Percentiles rank a stretch among this genome's conserved stretches.
Conservation (phyloP, 2,797 vertebrate genomes). For the Protonibea diacanthus region DNA sequence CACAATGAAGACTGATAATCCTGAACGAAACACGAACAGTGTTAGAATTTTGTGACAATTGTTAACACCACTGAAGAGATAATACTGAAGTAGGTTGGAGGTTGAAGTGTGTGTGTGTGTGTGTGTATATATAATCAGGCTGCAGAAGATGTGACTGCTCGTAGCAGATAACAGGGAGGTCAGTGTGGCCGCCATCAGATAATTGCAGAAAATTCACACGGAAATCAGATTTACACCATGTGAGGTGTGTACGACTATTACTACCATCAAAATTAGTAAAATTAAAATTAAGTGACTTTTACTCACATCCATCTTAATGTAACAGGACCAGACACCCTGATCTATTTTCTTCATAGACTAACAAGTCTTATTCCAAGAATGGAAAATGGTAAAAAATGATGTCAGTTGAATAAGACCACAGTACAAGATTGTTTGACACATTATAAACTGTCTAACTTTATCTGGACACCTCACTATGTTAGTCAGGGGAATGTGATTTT, state of each 20-base stretch:
- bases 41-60: background rate
- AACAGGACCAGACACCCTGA: background rate
- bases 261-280: no score
- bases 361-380: background rate
- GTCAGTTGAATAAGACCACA: background rate
- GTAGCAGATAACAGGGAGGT: background rate
- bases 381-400: no score
- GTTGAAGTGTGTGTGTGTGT: background rate
- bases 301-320: background rate
- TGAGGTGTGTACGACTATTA: background rate
- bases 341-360: background rate
- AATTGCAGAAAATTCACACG: background rate
- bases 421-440: background rate
- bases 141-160: conserved; percentile 11
- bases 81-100: background rate
- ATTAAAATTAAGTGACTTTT: background rate
- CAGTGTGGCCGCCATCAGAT: background rate
- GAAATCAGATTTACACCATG: background rate
- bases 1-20: background rate
- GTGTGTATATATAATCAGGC: background rate
- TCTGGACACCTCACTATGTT: background rate
- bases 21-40: background rate
- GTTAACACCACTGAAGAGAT: background rate
- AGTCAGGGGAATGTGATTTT: background rate
- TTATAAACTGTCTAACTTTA: background rate